phyloP scores from a whole-genome alignment of 2,797 vertebrate genomes.

The Miichthys miiuy region DNA sequence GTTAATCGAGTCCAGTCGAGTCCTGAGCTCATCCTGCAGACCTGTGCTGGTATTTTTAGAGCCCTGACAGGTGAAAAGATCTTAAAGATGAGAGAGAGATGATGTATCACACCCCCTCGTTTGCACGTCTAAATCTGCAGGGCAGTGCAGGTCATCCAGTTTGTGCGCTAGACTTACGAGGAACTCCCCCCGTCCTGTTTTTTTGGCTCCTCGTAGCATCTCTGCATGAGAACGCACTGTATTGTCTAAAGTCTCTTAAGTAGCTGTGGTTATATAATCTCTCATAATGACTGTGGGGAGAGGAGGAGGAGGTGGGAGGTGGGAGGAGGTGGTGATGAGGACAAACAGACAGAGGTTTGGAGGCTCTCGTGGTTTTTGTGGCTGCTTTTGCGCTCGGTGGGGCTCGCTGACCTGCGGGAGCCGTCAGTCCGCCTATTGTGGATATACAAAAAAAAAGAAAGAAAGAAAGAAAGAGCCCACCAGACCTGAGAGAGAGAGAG shows the following conservation, averaged over 20 bases:
- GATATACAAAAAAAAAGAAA: no score
- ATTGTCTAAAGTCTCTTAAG: constrained; percentile 24
- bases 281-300: constrained; percentile 25
- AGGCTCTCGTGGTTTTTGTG: constrained; percentile 34
- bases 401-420: constrained; percentile 67
- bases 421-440: constrained; percentile 67
- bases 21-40: constrained; percentile 1
- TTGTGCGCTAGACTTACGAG: neutral
- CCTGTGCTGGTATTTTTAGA: constrained; percentile 34
- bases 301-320: no score
- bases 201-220: neutral
- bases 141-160: constrained; percentile 39
- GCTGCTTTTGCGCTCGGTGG: constrained; percentile 38
- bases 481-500: constrained; percentile 69
- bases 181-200: neutral
- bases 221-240: neutral
- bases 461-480: constrained; percentile 20
- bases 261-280: constrained; percentile 61
- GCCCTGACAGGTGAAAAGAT: constrained; percentile 24
- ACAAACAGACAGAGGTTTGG: constrained; percentile 33
- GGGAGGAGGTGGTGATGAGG: neutral
- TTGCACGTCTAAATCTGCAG: constrained; percentile 1
- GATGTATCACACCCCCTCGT: no score
- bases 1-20: neutral
- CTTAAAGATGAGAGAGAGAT: neutral